Evolutionary conservation across 2,797 vertebrate species (phyloP).

Genomic region (Enteromius trimaculatus): DNA sequence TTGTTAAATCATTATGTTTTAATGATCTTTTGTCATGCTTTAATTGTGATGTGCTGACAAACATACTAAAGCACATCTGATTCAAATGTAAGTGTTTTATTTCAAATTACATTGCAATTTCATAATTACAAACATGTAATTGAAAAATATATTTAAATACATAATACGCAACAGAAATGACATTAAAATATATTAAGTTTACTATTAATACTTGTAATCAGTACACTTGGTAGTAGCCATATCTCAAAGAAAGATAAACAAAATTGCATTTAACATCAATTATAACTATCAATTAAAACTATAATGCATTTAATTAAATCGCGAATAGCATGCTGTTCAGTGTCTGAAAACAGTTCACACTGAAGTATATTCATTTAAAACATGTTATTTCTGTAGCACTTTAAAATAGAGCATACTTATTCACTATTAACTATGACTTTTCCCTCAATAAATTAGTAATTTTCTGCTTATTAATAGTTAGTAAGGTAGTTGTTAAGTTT

Average conservation of each 20-base stretch:
- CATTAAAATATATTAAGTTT: neutral
- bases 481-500: too few species aligned
- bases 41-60: neutral
- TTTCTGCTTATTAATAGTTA: too few species aligned
- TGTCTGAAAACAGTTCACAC: neutral
- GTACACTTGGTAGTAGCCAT: neutral
- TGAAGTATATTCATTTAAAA: neutral
- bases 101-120: neutral
- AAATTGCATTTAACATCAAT: too few species aligned
- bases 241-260: neutral
- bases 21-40: neutral
- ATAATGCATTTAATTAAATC: neutral
- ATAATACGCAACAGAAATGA: neutral
- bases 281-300: neutral
- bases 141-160: slow-evolving; percentile 4
- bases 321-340: neutral
- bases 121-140: neutral
- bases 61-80: neutral
- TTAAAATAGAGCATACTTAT: too few species aligned
- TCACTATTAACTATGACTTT: too few species aligned
- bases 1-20: neutral
- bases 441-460: too few species aligned
- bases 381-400: neutral
- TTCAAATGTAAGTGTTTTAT: neutral
- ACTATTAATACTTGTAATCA: neutral